Percentiles rank a stretch among this genome's conserved stretches.
Evolutionary conservation across 2,888 invertebrate genomes (phyloP).

Genomic region (Brenthis daphne): DNA sequence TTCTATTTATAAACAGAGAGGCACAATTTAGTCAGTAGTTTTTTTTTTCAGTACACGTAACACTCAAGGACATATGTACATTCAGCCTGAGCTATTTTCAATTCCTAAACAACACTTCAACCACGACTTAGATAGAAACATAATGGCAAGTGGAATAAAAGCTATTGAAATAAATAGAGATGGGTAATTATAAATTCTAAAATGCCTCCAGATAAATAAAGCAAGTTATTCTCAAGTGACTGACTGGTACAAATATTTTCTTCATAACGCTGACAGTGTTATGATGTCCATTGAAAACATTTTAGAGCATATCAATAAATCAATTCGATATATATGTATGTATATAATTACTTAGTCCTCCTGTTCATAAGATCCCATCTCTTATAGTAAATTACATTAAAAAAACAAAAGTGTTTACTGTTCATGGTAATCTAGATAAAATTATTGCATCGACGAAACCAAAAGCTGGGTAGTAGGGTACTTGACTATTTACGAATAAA

Average conservation of each 20-base stretch:
- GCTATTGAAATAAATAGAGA: conserved; percentile 12
- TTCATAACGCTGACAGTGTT: too few species aligned
- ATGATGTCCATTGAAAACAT: too few species aligned
- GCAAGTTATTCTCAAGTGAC: too few species aligned
- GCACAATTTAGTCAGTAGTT: conserved; percentile 3
- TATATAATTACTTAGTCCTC: too few species aligned
- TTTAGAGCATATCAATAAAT: too few species aligned
- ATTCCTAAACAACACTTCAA: conserved; percentile 13
- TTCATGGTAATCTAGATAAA: neutral
- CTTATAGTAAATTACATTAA: too few species aligned
- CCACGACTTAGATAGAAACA: conserved; percentile 1
- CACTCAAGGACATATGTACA: conserved; percentile 21
- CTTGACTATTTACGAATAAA: neutral
- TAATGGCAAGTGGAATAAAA: conserved; percentile 25
- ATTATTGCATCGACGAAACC: neutral
- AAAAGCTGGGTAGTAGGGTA: neutral
- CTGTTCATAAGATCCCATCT: too few species aligned
- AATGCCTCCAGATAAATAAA: too few species aligned
- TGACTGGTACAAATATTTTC: too few species aligned
- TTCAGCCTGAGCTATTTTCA: conserved; percentile 12
- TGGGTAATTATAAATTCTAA: conserved; percentile 4
- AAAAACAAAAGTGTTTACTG: too few species aligned
- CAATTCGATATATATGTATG: too few species aligned
- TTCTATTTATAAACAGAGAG: conserved; percentile 19
- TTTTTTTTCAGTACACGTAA: conserved; percentile 5